phyloP scores from a whole-genome alignment of 2,113 vertebrate species.

The Cervus canadensis region DNA sequence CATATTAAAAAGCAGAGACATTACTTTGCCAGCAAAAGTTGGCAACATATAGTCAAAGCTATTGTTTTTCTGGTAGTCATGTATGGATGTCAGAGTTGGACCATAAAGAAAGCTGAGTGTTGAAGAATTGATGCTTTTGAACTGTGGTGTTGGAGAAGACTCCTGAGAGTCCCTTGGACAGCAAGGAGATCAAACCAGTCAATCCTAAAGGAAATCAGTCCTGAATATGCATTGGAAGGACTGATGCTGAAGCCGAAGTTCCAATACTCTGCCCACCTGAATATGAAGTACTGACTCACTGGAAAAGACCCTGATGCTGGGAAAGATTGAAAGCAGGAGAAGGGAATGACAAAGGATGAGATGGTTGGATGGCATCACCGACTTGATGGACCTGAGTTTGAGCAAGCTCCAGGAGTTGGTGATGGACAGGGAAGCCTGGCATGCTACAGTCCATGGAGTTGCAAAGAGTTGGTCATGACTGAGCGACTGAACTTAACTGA shows the following conservation, averaged over 20 bases:
- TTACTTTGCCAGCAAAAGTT: background rate
- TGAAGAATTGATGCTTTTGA: background rate
- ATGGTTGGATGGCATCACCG: background rate
- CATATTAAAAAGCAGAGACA: background rate
- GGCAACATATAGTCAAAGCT: background rate
- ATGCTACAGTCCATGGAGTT: background rate
- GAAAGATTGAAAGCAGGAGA: background rate
- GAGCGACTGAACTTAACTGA: background rate
- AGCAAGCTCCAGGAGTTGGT: background rate
- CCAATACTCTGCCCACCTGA: background rate
- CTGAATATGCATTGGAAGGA: background rate
- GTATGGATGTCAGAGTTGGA: background rate
- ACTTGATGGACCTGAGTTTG: background rate
- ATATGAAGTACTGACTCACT: background rate
- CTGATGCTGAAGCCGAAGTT: background rate
- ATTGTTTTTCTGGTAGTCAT: background rate
- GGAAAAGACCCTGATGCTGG: background rate
- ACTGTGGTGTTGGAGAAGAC: background rate
- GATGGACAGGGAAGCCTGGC: background rate
- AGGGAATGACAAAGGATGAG: background rate
- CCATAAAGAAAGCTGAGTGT: background rate
- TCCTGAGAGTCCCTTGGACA: background rate
- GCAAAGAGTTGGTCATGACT: background rate
- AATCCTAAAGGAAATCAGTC: background rate
- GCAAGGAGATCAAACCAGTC: background rate